Evolutionary conservation across 2,888 invertebrate species (phyloP).

Genomic region (Hirtodrosophila cameraria): DNA sequence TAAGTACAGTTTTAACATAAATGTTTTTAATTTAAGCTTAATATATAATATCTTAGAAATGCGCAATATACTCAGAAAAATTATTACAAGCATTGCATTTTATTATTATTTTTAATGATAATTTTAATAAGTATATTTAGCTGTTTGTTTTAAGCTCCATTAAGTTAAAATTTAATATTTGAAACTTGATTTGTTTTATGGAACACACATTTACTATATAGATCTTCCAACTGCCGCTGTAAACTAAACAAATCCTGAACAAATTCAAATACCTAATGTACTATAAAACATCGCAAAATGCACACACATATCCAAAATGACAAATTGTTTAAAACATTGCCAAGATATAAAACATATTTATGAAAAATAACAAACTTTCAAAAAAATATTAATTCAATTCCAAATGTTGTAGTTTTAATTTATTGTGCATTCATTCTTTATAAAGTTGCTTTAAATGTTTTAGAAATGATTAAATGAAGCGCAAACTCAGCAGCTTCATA

Average conservation of each 20-base stretch:
- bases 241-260: constrained; percentile 10
- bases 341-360: constrained; percentile 54
- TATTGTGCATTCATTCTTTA: constrained; percentile 52
- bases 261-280: constrained; percentile 16
- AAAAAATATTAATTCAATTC: neutral
- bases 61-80: constrained; percentile 34
- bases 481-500: neutral
- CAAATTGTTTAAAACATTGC: constrained; percentile 57
- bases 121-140: neutral
- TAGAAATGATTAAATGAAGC: constrained; percentile 9
- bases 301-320: constrained; percentile 56
- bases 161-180: neutral
- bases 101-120: constrained; percentile 1
- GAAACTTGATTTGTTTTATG: neutral
- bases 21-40: constrained; percentile 8
- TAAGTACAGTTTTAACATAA: constrained; percentile 4
- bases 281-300: constrained; percentile 40
- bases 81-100: constrained; percentile 10
- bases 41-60: constrained; percentile 27
- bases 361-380: constrained; percentile 4
- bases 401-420: constrained; percentile 48
- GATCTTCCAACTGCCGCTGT: constrained; percentile 16
- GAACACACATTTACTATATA: neutral
- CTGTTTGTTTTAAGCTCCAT: neutral
- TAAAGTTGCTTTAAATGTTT: constrained; percentile 69